A percentile compares a stretch with the other conserved stretches of the same genome.
phyloP scores from a whole-genome alignment of 2,113 vertebrate genomes.

The Reinhardtius hippoglossoides region DNA sequence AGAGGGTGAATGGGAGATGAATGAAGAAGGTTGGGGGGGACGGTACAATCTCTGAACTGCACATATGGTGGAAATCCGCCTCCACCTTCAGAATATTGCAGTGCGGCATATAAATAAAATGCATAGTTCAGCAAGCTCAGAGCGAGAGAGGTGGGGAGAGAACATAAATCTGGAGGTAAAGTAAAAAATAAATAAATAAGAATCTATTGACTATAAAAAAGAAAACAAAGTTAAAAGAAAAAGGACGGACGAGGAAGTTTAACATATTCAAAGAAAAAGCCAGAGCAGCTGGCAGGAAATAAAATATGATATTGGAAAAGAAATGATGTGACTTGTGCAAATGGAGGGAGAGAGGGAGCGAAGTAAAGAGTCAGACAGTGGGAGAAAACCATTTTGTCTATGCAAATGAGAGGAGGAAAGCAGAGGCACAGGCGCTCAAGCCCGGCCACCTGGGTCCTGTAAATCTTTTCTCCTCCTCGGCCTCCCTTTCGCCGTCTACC shows the following conservation, averaged over 20 bases:
- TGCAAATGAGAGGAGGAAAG: slow-evolving; percentile 68
- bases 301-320: slow-evolving; percentile 48
- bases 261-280: slow-evolving; percentile 41
- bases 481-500: slow-evolving; percentile 15
- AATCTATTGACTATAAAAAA: slow-evolving; percentile 42
- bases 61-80: slow-evolving; percentile 58
- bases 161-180: slow-evolving; percentile 45
- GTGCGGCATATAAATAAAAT: slow-evolving; percentile 61
- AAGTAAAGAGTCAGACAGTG: slow-evolving; percentile 44
- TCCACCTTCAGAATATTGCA: slow-evolving; percentile 67
- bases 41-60: slow-evolving; percentile 53
- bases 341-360: slow-evolving; percentile 35
- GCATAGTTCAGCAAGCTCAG: slow-evolving; percentile 71
- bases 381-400: slow-evolving; percentile 57
- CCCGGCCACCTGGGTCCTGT: slow-evolving; percentile 72
- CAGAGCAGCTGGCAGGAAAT: slow-evolving; percentile 3
- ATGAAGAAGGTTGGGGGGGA: slow-evolving; percentile 43
- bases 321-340: slow-evolving; percentile 28
- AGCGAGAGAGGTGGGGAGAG: slow-evolving; percentile 44
- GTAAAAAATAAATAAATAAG: slow-evolving; percentile 3
- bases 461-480: slow-evolving; percentile 36
- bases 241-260: slow-evolving; percentile 24
- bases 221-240: slow-evolving; percentile 41
- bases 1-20: slow-evolving; percentile 36
- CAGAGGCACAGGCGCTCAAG: slow-evolving; percentile 42